These are phyloP conservation scores for Zoanthus gigantus DNA, from an alignment of 92 coral and sea anemone species.

Conservation along the genomic window DNA sequence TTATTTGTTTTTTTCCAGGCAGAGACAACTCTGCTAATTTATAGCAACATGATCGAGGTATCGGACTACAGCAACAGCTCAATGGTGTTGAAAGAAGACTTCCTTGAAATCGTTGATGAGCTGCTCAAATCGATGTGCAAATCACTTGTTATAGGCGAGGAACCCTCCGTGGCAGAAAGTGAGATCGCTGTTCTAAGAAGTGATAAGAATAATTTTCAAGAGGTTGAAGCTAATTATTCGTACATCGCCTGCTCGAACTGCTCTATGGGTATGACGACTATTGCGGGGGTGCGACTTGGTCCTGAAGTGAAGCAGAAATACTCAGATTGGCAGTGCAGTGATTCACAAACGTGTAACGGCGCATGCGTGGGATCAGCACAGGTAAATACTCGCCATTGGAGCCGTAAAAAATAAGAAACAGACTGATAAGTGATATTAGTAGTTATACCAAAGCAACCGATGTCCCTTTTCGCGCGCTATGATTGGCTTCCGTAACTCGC, in stretches of 20 bases:
- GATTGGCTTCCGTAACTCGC: no score
- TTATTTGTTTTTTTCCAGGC: slow-evolving; percentile 46
- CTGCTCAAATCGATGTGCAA: slow-evolving; percentile 83
- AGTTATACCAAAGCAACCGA: no score
- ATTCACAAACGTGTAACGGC: slow-evolving; percentile 83
- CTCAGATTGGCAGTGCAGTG: slow-evolving; percentile 78
- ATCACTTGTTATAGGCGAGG: slow-evolving; percentile 70
- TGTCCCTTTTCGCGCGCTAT: no score
- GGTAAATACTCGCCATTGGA: slow-evolving; percentile 47
- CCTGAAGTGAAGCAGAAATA: slow-evolving; percentile 69
- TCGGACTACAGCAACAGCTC: slow-evolving; percentile 65
- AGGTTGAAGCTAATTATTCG: slow-evolving; percentile 61
- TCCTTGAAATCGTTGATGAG: slow-evolving; percentile 62
- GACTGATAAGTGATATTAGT: no score
- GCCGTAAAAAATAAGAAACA: not conserved
- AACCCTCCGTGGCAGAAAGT: slow-evolving; percentile 70
- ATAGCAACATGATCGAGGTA: slow-evolving; percentile 61
- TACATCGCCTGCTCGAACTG: slow-evolving; percentile 69
- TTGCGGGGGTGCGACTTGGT: slow-evolving; percentile 79
- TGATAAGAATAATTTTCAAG: slow-evolving; percentile 65
- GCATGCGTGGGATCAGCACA: slow-evolving; percentile 92
- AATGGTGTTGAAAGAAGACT: slow-evolving; percentile 64
- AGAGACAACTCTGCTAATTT: slow-evolving; percentile 55
- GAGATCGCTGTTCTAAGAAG: slow-evolving; percentile 67
- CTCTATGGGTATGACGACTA: slow-evolving; percentile 45